Evolutionary conservation across 53 echinoderm and acorn worm genomes (phyloP), one percentile per base, ranked within the genome.

Genomic region (Temnopleurus reevesii): DNA sequence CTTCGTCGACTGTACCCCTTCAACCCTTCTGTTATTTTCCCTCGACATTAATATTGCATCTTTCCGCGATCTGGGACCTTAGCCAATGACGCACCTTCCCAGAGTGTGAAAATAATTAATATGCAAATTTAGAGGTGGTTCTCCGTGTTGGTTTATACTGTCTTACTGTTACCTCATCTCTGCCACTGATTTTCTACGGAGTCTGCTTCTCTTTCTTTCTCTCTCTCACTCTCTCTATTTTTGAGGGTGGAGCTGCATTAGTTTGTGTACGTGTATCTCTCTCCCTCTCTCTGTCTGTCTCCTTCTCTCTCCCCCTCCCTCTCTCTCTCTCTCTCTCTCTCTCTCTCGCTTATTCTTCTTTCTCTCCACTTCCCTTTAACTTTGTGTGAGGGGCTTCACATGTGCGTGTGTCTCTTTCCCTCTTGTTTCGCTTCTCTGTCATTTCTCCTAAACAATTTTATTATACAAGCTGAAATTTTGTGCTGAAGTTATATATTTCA

Each of bases 71-170:
- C 79, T 26, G 79, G 29, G 79, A 79, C 26, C 13, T 47, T 5
- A 1, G 18, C 49, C 79, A 47, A 79, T 79, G 79, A 79, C 79
- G 79, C 79, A 49, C 46, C 49, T 0, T 5, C 15, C 8, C 12
- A 49, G n/a, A 47, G 79, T 79, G 79, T 79, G 79, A 79, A 79
- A 49, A 46, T 79, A 79, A 79, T 79, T 79, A 79, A 79, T 79
- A 79, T 79, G 79, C 79, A 79, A 79, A 79, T 79, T 10, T 0
- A 19, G 49, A 49, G 79, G 79, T 18, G 0, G 79, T 28, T 27
- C 10, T 79, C 6, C 53, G 15, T 51, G 8, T 51, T 51, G 15
- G 15, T 51, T 51, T 51, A 15, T 51, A 51, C 8, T n/a, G 53
- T 10, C 53, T 10, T 15, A 51, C 53, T 10, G 53, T 51, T 10